phyloP scores from a whole-genome alignment of 2,113 vertebrate species.

The Plecotus auritus region DNA sequence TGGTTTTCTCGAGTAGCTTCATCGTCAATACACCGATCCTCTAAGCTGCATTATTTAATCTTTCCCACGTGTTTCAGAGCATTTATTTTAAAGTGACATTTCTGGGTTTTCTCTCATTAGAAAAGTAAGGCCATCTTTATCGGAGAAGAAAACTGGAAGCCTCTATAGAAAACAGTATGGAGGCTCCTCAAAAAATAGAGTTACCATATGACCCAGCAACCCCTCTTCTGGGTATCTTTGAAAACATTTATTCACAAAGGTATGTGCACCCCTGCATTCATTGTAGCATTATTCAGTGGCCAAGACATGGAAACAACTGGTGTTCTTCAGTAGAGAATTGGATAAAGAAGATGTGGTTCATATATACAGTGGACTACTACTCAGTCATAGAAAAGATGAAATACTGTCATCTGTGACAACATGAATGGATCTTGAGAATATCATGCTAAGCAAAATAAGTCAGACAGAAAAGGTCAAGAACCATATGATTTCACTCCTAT shows the following conservation, averaged over 20 bases:
- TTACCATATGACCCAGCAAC: background rate
- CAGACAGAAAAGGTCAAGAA: background rate
- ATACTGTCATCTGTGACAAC: background rate
- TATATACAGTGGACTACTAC: background rate
- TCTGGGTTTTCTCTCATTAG: background rate
- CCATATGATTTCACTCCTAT: background rate
- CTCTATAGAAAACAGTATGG: background rate
- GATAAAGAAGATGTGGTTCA: background rate
- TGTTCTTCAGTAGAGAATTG: background rate
- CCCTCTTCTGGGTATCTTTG: background rate
- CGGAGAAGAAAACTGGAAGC: background rate
- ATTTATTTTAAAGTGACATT: background rate
- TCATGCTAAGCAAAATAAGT: background rate
- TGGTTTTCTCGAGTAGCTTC: background rate
- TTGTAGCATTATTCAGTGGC: background rate
- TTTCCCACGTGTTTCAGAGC: background rate
- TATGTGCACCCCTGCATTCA: background rate
- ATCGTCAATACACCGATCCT: background rate
- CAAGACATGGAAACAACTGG: background rate
- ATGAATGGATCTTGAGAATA: background rate
- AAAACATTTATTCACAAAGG: background rate
- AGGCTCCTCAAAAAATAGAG: background rate
- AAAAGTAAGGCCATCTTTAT: background rate
- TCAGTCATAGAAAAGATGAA: background rate
- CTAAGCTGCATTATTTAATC: background rate